Base-by-base conservation (phyloP, 2,888 invertebrate species). In the Pherbina coryleti region DNA sequence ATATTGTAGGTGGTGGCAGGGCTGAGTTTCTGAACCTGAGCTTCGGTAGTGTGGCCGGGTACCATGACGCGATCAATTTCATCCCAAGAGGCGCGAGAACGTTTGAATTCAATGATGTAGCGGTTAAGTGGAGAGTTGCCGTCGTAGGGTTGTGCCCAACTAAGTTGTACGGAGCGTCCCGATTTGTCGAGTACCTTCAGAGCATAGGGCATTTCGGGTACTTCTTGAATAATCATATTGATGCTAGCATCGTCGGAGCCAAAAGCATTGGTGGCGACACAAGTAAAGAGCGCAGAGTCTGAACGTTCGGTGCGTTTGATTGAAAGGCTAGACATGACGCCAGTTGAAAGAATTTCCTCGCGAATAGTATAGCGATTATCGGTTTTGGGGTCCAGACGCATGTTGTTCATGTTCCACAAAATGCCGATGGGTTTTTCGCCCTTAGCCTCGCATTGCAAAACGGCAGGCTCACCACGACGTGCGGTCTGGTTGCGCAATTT, bases 381-480 rank as follows among this genome's bases (percentile, higher is more conserved):
- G 80, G 94, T 94, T 90, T 97, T 96, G 73, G 96, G 95, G 90
- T 97, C 97, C 82, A 97, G 91, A 37, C 97, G 93, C 90, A 96
- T 96, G 91, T 96, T 96, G 91, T 97, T 96, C 93, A 97, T 97
- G 91, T 96, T 97, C 97, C 97, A 97, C 81, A 96, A 92, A 82
- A 97, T 97, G 83, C 97, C 97, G 89, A 97, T 97, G 49, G 97
- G 97, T 92, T 96, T 96, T 90, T 97, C 97, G 82, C 97, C 97
- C 89, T 96, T 96, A 49, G 97, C 97, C 91, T 96, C 96, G 89
- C 97, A 97, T 86, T 96, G 96, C 79, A 97, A 89, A 9, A 97
- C 97, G 53, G 97, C 96, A 37, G 97, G 96, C 89, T 97, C 97
- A 77, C 96, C 96, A 82, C 96, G 93, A 82, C 96, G 93, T 9